phyloP scores from a whole-genome alignment of 1,140 invertebrate species.

The Ylistrum balloti region DNA sequence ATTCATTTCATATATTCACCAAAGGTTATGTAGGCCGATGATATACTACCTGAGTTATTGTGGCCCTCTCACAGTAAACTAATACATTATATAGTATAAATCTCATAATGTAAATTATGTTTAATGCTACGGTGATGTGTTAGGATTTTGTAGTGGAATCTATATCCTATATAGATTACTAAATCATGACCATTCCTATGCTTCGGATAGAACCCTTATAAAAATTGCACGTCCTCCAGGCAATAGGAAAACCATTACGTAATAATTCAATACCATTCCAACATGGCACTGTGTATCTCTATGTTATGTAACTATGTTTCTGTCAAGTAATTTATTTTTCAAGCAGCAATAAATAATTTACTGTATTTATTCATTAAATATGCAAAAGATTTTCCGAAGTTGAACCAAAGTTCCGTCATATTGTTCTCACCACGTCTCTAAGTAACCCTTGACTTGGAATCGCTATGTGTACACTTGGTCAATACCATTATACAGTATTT shows the following conservation, averaged over 20 bases:
- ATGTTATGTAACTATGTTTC: background rate
- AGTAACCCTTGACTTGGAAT: background rate
- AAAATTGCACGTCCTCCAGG: background rate
- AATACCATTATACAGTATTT: background rate
- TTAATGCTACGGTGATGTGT: too few relatives aligned
- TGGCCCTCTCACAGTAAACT: too few relatives aligned
- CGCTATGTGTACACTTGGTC: background rate
- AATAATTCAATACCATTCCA: background rate
- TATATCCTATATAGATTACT: too few relatives aligned
- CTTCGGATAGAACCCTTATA: too few relatives aligned
- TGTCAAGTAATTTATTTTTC: background rate
- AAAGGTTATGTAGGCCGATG: too few relatives aligned
- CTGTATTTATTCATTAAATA: background rate
- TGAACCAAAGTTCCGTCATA: background rate
- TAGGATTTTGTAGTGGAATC: too few relatives aligned
- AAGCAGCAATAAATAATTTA: background rate
- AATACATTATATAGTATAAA: too few relatives aligned
- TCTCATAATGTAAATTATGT: too few relatives aligned
- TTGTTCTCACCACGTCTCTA: background rate
- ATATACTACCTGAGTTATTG: too few relatives aligned
- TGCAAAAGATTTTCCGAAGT: background rate
- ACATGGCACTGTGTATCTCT: background rate
- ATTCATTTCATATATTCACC: too few relatives aligned
- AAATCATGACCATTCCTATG: background rate
- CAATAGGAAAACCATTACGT: background rate